Evolutionary conservation across 2,888 invertebrate species (phyloP).

Genomic region (Anthoptus insignis): DNA sequence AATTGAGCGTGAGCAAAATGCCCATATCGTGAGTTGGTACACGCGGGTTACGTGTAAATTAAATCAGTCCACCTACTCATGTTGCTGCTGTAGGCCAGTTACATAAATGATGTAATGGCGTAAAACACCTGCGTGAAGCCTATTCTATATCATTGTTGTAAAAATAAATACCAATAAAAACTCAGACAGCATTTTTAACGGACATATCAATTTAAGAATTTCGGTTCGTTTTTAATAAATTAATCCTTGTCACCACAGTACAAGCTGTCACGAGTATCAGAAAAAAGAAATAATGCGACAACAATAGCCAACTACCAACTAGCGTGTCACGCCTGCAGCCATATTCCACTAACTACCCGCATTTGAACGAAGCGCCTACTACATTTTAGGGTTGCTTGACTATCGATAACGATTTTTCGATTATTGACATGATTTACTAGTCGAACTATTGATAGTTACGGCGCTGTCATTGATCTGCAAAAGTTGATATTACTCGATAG

Average conservation of each 20-base stretch:
- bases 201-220: background rate
- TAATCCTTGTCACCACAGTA: slow-evolving; percentile 1
- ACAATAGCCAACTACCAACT: slow-evolving; percentile 10
- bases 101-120: no score
- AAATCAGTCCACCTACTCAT: no score
- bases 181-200: background rate
- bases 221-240: background rate
- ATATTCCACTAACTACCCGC: slow-evolving; percentile 16
- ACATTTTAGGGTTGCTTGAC: no score
- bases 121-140: background rate
- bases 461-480: no score
- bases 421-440: no score
- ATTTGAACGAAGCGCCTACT: slow-evolving; percentile 14
- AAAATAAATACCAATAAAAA: background rate
- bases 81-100: no score
- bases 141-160: background rate
- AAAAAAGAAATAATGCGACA: slow-evolving; percentile 5
- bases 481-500: no score
- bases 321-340: background rate
- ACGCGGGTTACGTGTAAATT: no score
- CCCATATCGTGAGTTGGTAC: no score
- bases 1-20: no score
- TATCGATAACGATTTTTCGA: no score
- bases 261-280: background rate
- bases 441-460: no score